phyloP scores from a whole-genome alignment of 2,797 vertebrate genomes.

The Tapera naevia region DNA sequence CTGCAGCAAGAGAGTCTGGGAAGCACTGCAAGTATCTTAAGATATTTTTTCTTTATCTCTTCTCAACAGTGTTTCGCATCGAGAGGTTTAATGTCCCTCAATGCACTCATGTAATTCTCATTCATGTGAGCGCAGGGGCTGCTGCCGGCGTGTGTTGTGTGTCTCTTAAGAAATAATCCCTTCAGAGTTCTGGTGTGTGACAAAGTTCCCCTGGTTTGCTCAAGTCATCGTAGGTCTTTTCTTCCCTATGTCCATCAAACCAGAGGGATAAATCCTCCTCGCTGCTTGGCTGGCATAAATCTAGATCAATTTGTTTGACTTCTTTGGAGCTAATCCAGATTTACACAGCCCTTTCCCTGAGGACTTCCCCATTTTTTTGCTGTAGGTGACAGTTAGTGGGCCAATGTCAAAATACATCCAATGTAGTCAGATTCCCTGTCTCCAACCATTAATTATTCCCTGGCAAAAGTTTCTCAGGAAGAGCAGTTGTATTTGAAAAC shows the following conservation, averaged over 20 bases:
- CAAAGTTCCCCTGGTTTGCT: neutral
- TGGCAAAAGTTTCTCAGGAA: constrained; percentile 43
- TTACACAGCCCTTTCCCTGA: constrained; percentile 27
- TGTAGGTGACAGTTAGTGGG: constrained; percentile 6
- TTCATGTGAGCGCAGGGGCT: neutral
- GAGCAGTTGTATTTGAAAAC: constrained; percentile 35
- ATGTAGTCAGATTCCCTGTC: constrained; percentile 29
- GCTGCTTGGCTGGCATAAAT: neutral
- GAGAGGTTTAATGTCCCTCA: neutral
- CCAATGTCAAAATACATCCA: constrained; percentile 38
- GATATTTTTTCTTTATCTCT: neutral
- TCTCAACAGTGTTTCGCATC: neutral
- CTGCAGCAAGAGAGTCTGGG: neutral
- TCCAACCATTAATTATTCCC: constrained; percentile 31
- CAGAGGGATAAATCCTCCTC: neutral
- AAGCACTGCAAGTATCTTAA: constrained; percentile 45
- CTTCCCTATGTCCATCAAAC: neutral
- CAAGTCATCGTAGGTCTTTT: neutral
- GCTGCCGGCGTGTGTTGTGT: neutral
- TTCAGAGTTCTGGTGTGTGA: rapidly evolving
- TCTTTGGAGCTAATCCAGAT: constrained; percentile 24
- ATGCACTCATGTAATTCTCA: neutral
- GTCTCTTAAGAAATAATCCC: neutral
- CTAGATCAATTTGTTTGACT: constrained; percentile 25
- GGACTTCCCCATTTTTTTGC: constrained; percentile 1